Base-by-base conservation (phyloP, 2,113 vertebrate genomes). In the Passer montanus region DNA sequence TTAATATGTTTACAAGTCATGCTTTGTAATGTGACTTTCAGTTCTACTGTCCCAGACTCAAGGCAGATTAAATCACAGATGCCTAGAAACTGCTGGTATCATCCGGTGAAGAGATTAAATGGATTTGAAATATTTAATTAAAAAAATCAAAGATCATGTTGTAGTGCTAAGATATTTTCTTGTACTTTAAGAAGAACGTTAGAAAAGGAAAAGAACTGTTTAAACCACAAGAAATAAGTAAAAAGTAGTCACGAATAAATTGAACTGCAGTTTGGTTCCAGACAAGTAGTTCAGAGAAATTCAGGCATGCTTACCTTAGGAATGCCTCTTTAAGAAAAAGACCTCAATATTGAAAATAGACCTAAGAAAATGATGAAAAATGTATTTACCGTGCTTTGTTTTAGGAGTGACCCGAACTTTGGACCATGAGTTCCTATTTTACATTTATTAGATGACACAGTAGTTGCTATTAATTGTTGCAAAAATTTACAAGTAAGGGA, bases 81-180 rank as follows among this genome's bases (percentile, higher is more conserved):
- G 90, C 31, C 1, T 69, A 70, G 88, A 96, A 88, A 76, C 63
- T 94, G 50, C 64, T 89, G 33, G 72, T 92, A 67, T 84, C 68
- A 69, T 86, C 83, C 92, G 50, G 59, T 89, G 80, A 92, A 86
- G 60, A 92, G 94, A 93, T 90, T 95, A 94, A 96, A 89, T 74
- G 94, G 86, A 92, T 97, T 78, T 89, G 55, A 84, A 77, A 59
- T 93, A 56, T 90, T 84, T 94, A 95, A 96, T 94, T 90, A 23
- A 77, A 85, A 73, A 85, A 56, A 28, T 52, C 66, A 74, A 74
- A 92, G 47, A 90, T 94, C 63, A 37, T 89, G 21, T 70, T 90
- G 27, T 44, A 75, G 56, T 1, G 1, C 76, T 90, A 47, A 82
- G 70, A 28, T 79, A 12, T 70, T 90, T 93, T 84, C 43, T 70